phyloP scores from a whole-genome alignment of 2,797 vertebrate species.

The Hemibagrus guttatus region DNA sequence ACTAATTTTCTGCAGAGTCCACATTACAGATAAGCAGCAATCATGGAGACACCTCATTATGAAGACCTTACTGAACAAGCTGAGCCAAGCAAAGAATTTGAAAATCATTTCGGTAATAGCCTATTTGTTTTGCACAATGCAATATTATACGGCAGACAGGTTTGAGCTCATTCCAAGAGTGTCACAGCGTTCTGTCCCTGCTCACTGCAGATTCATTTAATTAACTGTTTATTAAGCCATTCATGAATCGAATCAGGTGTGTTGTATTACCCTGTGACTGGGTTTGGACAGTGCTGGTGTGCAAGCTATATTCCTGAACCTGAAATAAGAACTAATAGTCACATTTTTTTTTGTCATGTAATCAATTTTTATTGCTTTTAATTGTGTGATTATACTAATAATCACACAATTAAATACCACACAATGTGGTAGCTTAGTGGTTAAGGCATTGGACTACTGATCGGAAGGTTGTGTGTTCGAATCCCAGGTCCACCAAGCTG shows the following conservation, averaged over 20 bases:
- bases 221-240: constrained; percentile 22
- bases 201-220: constrained; percentile 46
- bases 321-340: neutral
- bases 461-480: no score
- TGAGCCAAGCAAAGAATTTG: constrained; percentile 29
- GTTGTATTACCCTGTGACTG: constrained; percentile 11
- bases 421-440: no score
- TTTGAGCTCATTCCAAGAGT: constrained; percentile 27
- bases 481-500: no score
- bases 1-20: constrained; percentile 1
- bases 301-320: neutral
- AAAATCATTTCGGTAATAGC: constrained; percentile 37
- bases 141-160: constrained; percentile 26
- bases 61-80: constrained; percentile 17
- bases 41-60: constrained; percentile 34
- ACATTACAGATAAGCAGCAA: constrained; percentile 36
- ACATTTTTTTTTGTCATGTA: neutral
- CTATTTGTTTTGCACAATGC: constrained; percentile 41
- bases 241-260: constrained; percentile 29
- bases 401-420: no score
- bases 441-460: no score
- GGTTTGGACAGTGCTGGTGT: neutral
- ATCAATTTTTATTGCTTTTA: neutral
- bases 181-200: neutral
- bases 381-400: neutral